Conservation (phyloP, 1,140 invertebrate genomes). For the Metopolophium dirhodum region DNA sequence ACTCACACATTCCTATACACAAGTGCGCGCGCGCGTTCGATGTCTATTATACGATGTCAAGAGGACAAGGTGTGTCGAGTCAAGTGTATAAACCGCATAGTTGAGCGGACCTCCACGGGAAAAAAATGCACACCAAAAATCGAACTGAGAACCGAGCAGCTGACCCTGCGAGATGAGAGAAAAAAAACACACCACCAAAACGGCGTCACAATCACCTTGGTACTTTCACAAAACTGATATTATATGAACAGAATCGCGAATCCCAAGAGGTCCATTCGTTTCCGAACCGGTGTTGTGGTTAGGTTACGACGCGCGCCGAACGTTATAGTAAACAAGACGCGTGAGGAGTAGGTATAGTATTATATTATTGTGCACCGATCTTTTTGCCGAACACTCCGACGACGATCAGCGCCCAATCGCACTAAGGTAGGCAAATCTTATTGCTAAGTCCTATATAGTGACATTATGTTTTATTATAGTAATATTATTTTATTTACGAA, state of each 20-base stretch:
- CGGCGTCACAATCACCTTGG: constrained; percentile 48
- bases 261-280: constrained; percentile 53
- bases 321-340: constrained; percentile 43
- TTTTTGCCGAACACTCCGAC: background rate
- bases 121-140: constrained; percentile 42
- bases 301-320: constrained; percentile 49
- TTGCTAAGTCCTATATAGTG: background rate
- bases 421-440: constrained; percentile 48
- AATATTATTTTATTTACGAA: background rate
- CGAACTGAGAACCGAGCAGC: constrained; percentile 17
- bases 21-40: background rate
- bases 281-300: constrained; percentile 50
- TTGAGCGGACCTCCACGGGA: constrained; percentile 33
- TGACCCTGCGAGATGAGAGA: constrained; percentile 52
- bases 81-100: constrained; percentile 30
- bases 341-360: constrained; percentile 24
- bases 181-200: constrained; percentile 48
- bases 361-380: constrained; percentile 22
- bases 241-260: constrained; percentile 55
- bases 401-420: constrained; percentile 18
- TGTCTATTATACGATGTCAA: constrained; percentile 21
- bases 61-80: constrained; percentile 50
- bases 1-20: background rate
- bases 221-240: constrained; percentile 57
- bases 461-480: background rate